Evolutionary conservation across 2,888 invertebrate genomes (phyloP), one percentile per base, ranked within the genome.

Genomic region (Leistus spinibarbis): DNA sequence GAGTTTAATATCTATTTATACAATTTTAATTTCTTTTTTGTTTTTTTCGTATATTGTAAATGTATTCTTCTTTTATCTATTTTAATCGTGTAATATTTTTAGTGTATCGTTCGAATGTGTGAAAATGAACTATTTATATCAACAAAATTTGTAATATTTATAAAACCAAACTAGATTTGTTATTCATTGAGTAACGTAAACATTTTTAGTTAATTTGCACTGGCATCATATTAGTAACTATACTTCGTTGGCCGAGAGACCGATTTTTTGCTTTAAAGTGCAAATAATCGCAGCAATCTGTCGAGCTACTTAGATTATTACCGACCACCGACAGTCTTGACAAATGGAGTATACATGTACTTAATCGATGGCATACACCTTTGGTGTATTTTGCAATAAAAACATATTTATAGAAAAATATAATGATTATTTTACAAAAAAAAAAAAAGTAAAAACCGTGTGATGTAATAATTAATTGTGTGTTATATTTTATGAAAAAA

Each of bases 1-100:
- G 99, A 84, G 99, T 99, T 80, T 98, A 92, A 91, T 62, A 64
- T 66, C 17, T 66, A 53, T 53, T 40, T 40, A 40, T 40, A 40
- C 40, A 40, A 40, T 40, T 40, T 13, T 40, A 40, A 2, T 40
- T 40, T 63, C 22, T 20, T 3, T 40, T 3, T 40, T 40, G 7
- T 40, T 40, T 40, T 40, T 40, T 5, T 13, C 7, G 40, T 40
- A 40, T 40, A 40, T 40, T 40, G 40, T 40, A 40, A 40, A 40
- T 40, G 40, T 40, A 40, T 13, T 10, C 3, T 40, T 40, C 40
- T 13, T 40, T 40, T 40, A 40, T 13, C 40, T 40, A 40, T 40
- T 40, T 10, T 40, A 40, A 40, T 40, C 40, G 13, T 40, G 40
- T 40, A 40, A 40, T 40, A 40, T 40, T 40, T 40, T 40, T 40